A percentile compares a stretch with the other conserved stretches of the same genome.
Conservation (phyloP, 2,888 invertebrate genomes). For the Protula sp. region DNA sequence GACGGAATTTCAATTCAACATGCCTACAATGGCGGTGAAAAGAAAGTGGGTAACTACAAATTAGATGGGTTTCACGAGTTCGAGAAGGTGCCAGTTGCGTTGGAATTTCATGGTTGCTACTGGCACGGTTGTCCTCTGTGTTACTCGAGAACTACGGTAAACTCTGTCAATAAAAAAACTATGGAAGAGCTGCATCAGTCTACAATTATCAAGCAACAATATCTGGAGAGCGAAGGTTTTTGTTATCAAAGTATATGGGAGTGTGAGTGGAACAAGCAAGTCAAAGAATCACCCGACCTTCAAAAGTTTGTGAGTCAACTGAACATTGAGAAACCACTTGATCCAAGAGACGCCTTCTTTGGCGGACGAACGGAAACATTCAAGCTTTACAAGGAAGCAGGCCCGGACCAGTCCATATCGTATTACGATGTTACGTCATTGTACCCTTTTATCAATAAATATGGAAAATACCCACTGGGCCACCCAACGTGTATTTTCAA, state of each 20-base stretch:
- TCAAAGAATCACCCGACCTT: slow-evolving; percentile 16
- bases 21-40: slow-evolving; percentile 1
- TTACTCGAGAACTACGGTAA: background rate
- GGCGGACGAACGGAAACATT: slow-evolving; percentile 33
- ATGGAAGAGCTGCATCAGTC: background rate
- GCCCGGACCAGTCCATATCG: slow-evolving; percentile 20
- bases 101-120: slow-evolving; percentile 5
- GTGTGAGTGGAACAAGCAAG: slow-evolving; percentile 21
- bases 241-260: slow-evolving; percentile 22
- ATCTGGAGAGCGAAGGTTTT: background rate
- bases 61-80: slow-evolving; percentile 1
- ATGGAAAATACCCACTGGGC: slow-evolving; percentile 12
- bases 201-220: background rate
- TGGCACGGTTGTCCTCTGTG: slow-evolving; percentile 3
- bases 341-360: slow-evolving; percentile 33
- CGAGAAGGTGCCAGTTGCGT: background rate
- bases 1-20: background rate
- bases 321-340: slow-evolving; percentile 21
- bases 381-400: slow-evolving; percentile 24
- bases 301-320: slow-evolving; percentile 13
- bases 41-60: background rate
- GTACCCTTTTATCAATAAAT: slow-evolving; percentile 34
- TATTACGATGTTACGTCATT: slow-evolving; percentile 31
- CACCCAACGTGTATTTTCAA: slow-evolving; percentile 23
- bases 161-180: background rate